Percentiles rank a stretch among this genome's conserved stretches.
These are phyloP conservation scores for Sylvilagus bachmani DNA, from an alignment of 2,113 vertebrate genomes.

Conservation along the genomic window DNA sequence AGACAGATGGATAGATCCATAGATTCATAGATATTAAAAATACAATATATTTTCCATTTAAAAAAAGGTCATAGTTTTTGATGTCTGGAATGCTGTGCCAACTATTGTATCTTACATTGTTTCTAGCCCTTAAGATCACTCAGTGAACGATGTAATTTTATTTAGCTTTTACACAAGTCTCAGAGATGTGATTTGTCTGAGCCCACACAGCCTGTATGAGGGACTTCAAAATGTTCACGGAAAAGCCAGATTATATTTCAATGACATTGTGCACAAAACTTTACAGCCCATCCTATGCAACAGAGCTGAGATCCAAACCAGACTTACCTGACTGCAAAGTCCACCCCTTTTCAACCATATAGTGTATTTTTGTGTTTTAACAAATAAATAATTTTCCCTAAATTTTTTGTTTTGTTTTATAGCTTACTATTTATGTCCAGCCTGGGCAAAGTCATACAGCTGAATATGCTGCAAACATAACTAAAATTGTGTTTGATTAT, in stretches of 20 bases:
- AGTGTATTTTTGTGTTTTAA: constrained; percentile 10
- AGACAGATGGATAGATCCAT: neutral
- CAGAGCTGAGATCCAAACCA: neutral
- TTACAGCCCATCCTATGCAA: no score
- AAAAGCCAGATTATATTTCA: no score
- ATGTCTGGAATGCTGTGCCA: neutral
- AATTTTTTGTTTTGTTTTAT: constrained; percentile 75
- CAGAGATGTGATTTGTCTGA: neutral
- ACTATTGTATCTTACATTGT: neutral
- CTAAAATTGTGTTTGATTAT: constrained; percentile 93
- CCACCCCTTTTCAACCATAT: neutral
- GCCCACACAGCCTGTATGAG: no score
- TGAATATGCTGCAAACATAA: constrained; percentile 93
- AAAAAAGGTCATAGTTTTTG: constrained; percentile 16
- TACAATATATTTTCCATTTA: neutral
- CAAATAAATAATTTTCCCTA: constrained; percentile 58
- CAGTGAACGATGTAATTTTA: neutral
- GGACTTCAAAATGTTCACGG: no score
- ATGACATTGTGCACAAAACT: no score
- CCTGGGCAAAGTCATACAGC: constrained; percentile 92
- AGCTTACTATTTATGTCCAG: constrained; percentile 96
- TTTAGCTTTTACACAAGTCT: neutral
- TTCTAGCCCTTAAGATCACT: neutral
- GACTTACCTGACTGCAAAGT: neutral
- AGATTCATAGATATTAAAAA: neutral